Evolutionary conservation across 2,888 invertebrate genomes (phyloP).

Genomic region (Coleophora deauratella): DNA sequence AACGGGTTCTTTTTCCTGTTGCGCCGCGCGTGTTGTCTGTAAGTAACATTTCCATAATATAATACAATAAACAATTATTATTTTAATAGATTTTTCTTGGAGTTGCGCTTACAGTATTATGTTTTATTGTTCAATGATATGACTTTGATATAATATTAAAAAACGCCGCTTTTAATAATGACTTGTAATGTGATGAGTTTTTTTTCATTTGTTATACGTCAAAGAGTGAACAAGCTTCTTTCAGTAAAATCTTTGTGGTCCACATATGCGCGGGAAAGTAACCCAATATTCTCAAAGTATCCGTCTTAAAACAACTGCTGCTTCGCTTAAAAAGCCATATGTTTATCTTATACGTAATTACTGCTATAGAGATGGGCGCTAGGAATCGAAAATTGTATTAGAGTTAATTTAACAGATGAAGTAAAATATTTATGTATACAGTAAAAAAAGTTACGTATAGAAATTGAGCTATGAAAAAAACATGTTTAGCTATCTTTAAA

Average conservation of each 20-base stretch:
- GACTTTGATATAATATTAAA: background rate
- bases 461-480: too few relatives aligned
- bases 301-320: conserved; percentile 33
- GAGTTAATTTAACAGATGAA: conserved; percentile 1
- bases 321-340: conserved; percentile 55
- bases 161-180: too few relatives aligned
- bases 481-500: too few relatives aligned
- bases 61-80: conserved; percentile 56
- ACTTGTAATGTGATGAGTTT: background rate
- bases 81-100: conserved; percentile 32
- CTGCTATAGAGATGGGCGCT: too few relatives aligned
- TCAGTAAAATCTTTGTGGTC: conserved; percentile 11
- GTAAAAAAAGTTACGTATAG: too few relatives aligned
- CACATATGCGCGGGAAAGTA: conserved; percentile 31
- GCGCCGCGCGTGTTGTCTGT: conserved; percentile 34
- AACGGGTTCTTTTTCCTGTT: conserved; percentile 64
- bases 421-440: too few relatives aligned
- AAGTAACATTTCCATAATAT: conserved; percentile 45
- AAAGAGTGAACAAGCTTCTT: conserved; percentile 1
- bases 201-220: background rate
- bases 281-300: conserved; percentile 41
- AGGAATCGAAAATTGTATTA: too few relatives aligned
- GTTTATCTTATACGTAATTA: conserved; percentile 49
- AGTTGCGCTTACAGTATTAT: conserved; percentile 19
- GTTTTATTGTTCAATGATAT: conserved; percentile 5